Conservation (phyloP, 2,888 invertebrate genomes). For the Conus canariensis region DNA sequence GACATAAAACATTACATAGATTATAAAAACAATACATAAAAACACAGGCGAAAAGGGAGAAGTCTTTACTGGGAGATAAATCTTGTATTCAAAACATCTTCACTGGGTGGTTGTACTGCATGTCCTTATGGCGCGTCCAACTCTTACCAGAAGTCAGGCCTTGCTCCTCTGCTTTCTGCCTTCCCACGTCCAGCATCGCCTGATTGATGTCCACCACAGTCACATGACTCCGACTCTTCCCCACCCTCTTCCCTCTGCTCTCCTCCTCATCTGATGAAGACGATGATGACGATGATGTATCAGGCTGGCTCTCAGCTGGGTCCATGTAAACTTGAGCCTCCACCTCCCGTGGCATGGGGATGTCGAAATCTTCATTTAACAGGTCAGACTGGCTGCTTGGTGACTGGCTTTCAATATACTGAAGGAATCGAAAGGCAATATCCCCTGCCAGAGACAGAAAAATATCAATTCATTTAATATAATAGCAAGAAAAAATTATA, state of each 20-base stretch:
- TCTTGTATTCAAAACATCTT: too few species aligned
- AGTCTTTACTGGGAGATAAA: too few species aligned
- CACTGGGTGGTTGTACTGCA: too few species aligned
- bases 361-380: constrained; percentile 47
- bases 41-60: too few species aligned
- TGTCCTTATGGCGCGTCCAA: too few species aligned
- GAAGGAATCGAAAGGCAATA: constrained; percentile 91
- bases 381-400: neutral
- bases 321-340: constrained; percentile 48
- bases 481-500: neutral
- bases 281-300: constrained; percentile 42
- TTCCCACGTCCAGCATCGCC: constrained; percentile 96
- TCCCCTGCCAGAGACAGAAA: constrained; percentile 84
- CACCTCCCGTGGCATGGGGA: constrained; percentile 51
- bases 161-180: constrained; percentile 84
- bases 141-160: constrained; percentile 79
- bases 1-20: too few species aligned
- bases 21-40: too few species aligned
- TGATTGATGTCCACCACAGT: constrained; percentile 90
- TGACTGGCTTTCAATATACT: constrained; percentile 67
- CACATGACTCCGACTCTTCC: constrained; percentile 66
- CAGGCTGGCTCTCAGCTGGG: constrained; percentile 36
- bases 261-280: constrained; percentile 45
- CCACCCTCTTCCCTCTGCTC: neutral
- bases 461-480: neutral